Evolutionary conservation across 2,888 invertebrate genomes (phyloP), one percentile per base, ranked within the genome.

Genomic region (Sabatieria punctata): DNA sequence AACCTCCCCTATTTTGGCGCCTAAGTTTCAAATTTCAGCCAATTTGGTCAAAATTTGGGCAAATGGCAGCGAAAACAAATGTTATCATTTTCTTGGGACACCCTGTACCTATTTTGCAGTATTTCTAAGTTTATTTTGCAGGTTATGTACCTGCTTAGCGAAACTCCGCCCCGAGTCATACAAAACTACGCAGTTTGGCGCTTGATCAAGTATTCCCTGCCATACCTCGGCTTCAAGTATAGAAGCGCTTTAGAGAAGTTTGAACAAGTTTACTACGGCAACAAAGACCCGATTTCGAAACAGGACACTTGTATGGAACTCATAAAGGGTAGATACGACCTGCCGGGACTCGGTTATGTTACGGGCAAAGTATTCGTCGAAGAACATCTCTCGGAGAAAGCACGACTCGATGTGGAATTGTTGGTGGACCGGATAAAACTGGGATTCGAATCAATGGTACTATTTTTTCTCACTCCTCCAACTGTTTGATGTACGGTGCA

Each of bases 101-200:
- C n/a, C n/a, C n/a, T n/a, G n/a, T n/a, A n/a, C n/a, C n/a, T n/a
- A n/a, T n/a, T n/a, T n/a, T n/a, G n/a, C n/a, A n/a, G n/a, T n/a
- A n/a, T n/a, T n/a, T n/a, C n/a, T n/a, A n/a, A n/a, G n/a, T n/a
- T n/a, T n/a, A n/a, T n/a, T n/a, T n/a, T n/a, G n/a, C 39, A 39
- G 39, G n/a, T 39, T 8, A 19, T 27, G 3, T 26, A 4, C 26
- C 6, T 41, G 41, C 26, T 26, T 6, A 13, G 8, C 6, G 18
- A 3, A 15, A 43, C 43, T 2, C 4, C 4, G 4, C 19, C 19
- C 26, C 13, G 33, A 6, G 21, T 40, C 24, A 21, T 82, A 23
- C 78, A 81, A 62, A 82, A 82, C 62, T 82, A 82, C 61, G 75
- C 79, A 21, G 68, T 82, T 24, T 82, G 82, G 82, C 73, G 81